Conservation (phyloP, 2,113 vertebrate species). For the Odontophorus gujanensis region DNA sequence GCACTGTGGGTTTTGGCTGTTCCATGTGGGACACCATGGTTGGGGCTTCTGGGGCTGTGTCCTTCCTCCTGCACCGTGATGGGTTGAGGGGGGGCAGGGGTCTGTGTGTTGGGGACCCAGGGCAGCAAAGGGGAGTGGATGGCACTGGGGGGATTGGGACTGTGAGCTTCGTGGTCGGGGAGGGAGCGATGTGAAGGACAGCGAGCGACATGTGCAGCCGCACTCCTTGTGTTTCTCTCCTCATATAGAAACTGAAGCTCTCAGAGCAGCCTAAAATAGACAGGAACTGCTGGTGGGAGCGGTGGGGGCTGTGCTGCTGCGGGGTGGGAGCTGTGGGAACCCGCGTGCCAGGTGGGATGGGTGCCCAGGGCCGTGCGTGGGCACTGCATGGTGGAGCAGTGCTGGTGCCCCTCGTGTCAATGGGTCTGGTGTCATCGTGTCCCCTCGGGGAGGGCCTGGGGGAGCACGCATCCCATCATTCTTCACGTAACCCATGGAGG, state of each 20-base stretch:
- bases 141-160: not conserved
- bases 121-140: not conserved
- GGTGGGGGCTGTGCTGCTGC: not conserved
- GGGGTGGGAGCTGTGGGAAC: not conserved
- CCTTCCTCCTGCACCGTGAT: not conserved
- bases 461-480: too few species aligned
- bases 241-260: not conserved
- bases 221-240: not conserved
- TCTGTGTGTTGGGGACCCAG: not conserved
- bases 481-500: not conserved
- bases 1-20: fast-evolving
- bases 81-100: not conserved
- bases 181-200: not conserved
- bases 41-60: not conserved
- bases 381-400: not conserved
- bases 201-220: fast-evolving
- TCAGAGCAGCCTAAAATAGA: not conserved
- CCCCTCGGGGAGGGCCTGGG: not conserved
- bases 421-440: not conserved
- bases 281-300: not conserved
- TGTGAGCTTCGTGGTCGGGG: not conserved
- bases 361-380: not conserved
- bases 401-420: not conserved
- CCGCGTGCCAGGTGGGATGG: not conserved
- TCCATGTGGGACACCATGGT: fast-evolving